These are phyloP conservation scores for Rhinoraja longicauda DNA, from an alignment of 2,797 vertebrate species.

Conservation along the genomic window DNA sequence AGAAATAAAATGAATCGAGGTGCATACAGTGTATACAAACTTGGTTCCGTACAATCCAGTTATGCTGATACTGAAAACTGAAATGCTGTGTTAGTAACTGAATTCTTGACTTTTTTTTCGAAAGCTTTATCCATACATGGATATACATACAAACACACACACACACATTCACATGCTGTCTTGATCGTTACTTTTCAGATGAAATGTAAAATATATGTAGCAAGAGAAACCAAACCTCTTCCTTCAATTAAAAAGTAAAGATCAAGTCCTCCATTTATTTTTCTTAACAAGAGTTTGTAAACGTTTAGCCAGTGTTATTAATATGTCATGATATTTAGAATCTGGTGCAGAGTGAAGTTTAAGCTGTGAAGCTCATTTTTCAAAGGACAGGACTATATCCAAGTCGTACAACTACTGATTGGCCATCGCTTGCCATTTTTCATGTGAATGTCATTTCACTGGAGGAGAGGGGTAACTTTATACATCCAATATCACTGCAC, in stretches of 20 bases:
- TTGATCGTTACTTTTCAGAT: not conserved
- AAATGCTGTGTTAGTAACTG: not conserved
- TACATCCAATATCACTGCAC: not conserved
- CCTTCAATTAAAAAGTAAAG: slow-evolving; percentile 37
- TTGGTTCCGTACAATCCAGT: not conserved
- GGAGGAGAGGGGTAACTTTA: slow-evolving; percentile 14
- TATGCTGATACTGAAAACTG: not conserved
- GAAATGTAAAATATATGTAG: slow-evolving; percentile 20
- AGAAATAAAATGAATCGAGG: slow-evolving; percentile 25
- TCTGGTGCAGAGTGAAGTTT: slow-evolving; percentile 17
- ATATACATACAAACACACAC: not conserved
- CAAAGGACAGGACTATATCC: not conserved
- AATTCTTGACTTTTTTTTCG: not conserved
- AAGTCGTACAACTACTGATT: not conserved
- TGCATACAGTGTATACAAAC: not conserved
- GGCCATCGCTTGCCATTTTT: not conserved
- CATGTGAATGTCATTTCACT: not conserved
- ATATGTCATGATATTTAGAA: not conserved
- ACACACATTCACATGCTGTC: not conserved
- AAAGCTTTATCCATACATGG: not conserved
- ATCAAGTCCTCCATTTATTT: slow-evolving; percentile 26
- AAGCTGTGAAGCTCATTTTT: slow-evolving; percentile 21
- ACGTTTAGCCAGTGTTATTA: not conserved
- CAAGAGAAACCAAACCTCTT: slow-evolving; percentile 7
- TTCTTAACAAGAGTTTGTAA: not conserved